Evolutionary conservation across 1,140 invertebrate species (phyloP).

Genomic region (Coenobita brevimanus): DNA sequence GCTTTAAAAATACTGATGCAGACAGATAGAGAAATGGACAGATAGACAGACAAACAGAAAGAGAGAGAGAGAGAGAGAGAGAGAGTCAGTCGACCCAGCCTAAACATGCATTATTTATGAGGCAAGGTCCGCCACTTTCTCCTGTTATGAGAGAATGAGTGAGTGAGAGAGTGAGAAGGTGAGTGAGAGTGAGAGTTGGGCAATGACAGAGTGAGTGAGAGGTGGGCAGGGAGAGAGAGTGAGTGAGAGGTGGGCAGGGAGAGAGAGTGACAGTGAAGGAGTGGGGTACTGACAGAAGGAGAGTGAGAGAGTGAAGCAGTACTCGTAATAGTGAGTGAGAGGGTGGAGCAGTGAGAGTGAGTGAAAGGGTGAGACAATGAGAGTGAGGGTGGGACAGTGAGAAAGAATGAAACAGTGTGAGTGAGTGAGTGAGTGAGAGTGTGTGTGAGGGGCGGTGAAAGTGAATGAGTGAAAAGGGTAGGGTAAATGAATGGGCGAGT

Average conservation of each 20-base stretch:
- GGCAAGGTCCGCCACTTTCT: not conserved
- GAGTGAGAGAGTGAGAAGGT: not conserved
- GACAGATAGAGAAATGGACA: not conserved
- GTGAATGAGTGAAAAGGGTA: too few species aligned
- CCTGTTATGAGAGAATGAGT: constrained; percentile 1
- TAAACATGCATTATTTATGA: not conserved
- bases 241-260: not conserved
- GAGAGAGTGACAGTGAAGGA: not conserved
- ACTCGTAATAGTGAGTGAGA: constrained; percentile 3
- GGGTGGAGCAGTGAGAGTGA: not conserved
- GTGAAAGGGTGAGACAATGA: too few species aligned
- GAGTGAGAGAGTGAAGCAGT: constrained; percentile 2
- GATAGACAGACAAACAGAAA: not conserved
- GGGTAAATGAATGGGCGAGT: too few species aligned
- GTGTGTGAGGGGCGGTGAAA: too few species aligned
- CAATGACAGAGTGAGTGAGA: not conserved
- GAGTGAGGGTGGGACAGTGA: too few species aligned
- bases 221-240: not conserved
- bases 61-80: not conserved
- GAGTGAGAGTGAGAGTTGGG: constrained; percentile 2
- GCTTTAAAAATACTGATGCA: not conserved
- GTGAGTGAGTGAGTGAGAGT: too few species aligned
- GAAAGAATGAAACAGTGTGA: too few species aligned
- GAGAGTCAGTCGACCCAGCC: not conserved
- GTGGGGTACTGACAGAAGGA: not conserved